Evolutionary conservation across 2,113 vertebrate genomes (phyloP).

Genomic region (Aphyosemion australe): DNA sequence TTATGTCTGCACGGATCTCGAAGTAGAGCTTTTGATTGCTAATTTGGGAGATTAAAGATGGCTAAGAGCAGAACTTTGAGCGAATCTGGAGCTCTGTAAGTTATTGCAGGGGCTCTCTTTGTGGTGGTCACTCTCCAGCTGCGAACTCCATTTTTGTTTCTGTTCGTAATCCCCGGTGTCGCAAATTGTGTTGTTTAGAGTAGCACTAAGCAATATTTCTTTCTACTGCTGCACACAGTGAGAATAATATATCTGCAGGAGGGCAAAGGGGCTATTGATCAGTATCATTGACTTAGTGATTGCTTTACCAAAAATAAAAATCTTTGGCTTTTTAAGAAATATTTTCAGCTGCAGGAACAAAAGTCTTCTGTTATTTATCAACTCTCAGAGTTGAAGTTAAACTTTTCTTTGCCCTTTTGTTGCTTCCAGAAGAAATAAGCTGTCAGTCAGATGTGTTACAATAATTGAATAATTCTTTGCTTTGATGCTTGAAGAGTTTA

Average conservation of each 20-base stretch:
- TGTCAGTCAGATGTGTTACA: conserved; percentile 9
- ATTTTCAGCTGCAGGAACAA: conserved; percentile 14
- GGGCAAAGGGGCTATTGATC: conserved; percentile 42
- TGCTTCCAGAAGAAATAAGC: conserved; percentile 8
- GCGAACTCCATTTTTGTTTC: conserved; percentile 36
- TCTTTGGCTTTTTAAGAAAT: conserved; percentile 12
- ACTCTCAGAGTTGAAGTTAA: background rate
- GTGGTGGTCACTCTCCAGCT: conserved; percentile 28
- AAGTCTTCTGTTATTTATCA: background rate
- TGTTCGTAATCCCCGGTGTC: conserved; percentile 25
- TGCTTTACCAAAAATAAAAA: conserved; percentile 22
- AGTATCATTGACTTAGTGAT: conserved; percentile 19
- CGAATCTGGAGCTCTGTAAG: conserved; percentile 34
- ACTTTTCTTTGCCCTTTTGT: too few relatives aligned
- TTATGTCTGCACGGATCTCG: conserved; percentile 64
- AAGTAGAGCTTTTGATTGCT: conserved; percentile 67
- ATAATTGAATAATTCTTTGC: too few relatives aligned
- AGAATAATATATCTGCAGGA: conserved; percentile 32
- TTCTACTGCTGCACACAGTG: conserved; percentile 11
- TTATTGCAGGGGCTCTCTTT: conserved; percentile 32
- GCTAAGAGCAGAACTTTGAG: conserved; percentile 44
- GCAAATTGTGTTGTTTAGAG: conserved; percentile 26
- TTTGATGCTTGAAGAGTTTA: too few relatives aligned
- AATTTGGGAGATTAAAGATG: conserved; percentile 54
- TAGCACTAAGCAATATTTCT: conserved; percentile 21